Base-by-base conservation (phyloP, 2,888 invertebrate genomes). In the Aelia acuminata region DNA sequence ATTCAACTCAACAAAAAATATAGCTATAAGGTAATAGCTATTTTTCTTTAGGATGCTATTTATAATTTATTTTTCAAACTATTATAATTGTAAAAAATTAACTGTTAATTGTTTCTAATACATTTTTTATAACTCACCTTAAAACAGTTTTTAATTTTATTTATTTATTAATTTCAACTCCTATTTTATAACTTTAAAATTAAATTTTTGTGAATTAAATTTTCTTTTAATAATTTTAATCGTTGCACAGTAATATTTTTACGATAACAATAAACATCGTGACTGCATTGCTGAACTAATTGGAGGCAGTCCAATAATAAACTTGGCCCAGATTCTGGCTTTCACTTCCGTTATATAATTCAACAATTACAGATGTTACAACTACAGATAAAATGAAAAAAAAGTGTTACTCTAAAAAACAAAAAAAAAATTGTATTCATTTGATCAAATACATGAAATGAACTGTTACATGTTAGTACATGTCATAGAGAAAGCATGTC, bases 371-470 rank as follows among this genome's bases (percentile, higher is more conserved):
- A n/a, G n/a, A n/a, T n/a, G n/a, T n/a, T n/a, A n/a, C n/a, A n/a
- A n/a, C n/a, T n/a, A n/a, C n/a, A n/a, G n/a, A n/a, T n/a, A n/a
- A n/a, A n/a, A n/a, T n/a, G n/a, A n/a, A n/a, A n/a, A n/a, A n/a
- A n/a, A n/a, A n/a, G n/a, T n/a, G n/a, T n/a, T n/a, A n/a, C n/a
- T n/a, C n/a, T n/a, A n/a, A n/a, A n/a, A n/a, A n/a, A n/a, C n/a
- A n/a, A n/a, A n/a, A n/a, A n/a, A 57, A 2, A 13, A 3, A 57
- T 57, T 57, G 13, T 18, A 35, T 35, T 70, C 15, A 70, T 47
- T 80, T 80, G 80, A 80, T 43, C 43, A 47, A 80, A 80, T 80
- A 80, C 80, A 80, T 47, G n/a, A 43, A 43, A n/a, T 75, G 22
- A n/a, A n/a, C 43, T 7, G 80, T 80, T 43, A n/a, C 1, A 5